Conservation (phyloP, 2,797 vertebrate genomes). For the Uromys caudimaculatus region DNA sequence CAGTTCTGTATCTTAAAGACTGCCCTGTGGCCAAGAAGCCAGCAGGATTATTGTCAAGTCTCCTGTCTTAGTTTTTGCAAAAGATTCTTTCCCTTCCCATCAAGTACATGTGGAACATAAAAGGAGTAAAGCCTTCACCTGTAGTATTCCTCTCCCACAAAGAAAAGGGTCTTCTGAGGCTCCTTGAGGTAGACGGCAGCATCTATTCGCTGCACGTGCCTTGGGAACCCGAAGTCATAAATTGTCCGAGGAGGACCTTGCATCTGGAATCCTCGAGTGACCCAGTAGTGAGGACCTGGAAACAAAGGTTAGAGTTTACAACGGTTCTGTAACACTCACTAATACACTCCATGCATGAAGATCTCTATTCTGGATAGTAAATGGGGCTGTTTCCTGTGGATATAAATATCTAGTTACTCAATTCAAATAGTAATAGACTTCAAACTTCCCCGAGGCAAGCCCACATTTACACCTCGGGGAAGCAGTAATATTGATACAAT, state of each 20-base stretch:
- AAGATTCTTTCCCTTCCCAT: background rate
- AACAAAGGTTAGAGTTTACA: constrained; percentile 31
- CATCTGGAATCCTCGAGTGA: constrained; percentile 82
- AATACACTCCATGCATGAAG: background rate
- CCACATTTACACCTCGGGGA: background rate
- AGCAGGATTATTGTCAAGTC: background rate
- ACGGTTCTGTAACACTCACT: background rate
- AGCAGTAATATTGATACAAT: background rate
- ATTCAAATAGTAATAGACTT: background rate
- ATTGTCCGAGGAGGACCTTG: constrained; percentile 76
- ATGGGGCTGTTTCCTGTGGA: background rate
- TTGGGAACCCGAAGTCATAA: constrained; percentile 82
- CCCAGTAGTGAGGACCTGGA: constrained; percentile 81
- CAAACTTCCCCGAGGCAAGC: constrained; percentile 4
- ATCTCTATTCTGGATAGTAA: background rate
- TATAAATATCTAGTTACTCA: background rate
- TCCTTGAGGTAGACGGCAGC: constrained; percentile 80
- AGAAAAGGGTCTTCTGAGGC: constrained; percentile 82
- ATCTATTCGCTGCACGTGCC: constrained; percentile 72
- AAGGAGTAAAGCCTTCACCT: constrained; percentile 58
- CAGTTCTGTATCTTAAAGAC: background rate
- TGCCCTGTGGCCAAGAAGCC: background rate
- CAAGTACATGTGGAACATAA: background rate
- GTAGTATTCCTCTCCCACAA: constrained; percentile 82
- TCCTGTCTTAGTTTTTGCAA: background rate